Percentiles rank a stretch among this genome's conserved stretches.
phyloP scores from a whole-genome alignment of 2,888 invertebrate genomes.

The Caenorhabditis zanzibari region DNA sequence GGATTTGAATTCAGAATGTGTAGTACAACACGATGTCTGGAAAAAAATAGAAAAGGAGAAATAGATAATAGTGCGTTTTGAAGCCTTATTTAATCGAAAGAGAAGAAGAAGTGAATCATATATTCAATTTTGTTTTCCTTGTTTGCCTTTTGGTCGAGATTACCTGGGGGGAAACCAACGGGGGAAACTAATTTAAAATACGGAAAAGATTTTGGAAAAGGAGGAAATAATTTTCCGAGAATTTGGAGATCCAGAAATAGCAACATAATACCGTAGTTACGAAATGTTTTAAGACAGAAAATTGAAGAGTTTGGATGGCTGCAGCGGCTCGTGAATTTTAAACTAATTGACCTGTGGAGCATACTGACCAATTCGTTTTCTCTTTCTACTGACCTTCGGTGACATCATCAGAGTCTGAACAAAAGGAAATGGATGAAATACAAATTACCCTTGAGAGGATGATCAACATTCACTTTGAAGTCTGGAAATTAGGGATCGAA shows the following conservation, averaged over 20 bases:
- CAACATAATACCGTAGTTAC: background rate
- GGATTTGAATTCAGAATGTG: background rate
- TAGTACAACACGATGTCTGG: background rate
- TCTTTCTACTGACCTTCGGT: constrained; percentile 10
- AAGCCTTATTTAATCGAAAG: constrained; percentile 4
- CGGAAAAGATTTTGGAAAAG: background rate
- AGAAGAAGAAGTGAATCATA: constrained; percentile 8
- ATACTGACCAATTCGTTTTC: background rate
- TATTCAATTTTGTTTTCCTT: background rate
- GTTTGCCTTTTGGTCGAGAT: background rate
- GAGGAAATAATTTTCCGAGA: no score
- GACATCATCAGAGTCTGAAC: constrained; percentile 17
- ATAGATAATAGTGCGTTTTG: constrained; percentile 7
- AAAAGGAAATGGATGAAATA: constrained; percentile 4
- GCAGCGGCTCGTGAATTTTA: constrained; percentile 15
- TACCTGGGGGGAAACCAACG: constrained; percentile 14
- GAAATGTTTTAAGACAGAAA: background rate
- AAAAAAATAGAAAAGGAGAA: background rate
- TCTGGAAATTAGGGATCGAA: no score
- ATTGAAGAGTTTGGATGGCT: background rate
- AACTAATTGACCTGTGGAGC: constrained; percentile 27
- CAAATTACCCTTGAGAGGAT: background rate
- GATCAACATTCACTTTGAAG: no score
- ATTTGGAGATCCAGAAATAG: no score
- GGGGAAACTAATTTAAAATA: background rate